Base-by-base conservation (phyloP, 2,888 invertebrate genomes). In the Pachymerium ferrugineum region DNA sequence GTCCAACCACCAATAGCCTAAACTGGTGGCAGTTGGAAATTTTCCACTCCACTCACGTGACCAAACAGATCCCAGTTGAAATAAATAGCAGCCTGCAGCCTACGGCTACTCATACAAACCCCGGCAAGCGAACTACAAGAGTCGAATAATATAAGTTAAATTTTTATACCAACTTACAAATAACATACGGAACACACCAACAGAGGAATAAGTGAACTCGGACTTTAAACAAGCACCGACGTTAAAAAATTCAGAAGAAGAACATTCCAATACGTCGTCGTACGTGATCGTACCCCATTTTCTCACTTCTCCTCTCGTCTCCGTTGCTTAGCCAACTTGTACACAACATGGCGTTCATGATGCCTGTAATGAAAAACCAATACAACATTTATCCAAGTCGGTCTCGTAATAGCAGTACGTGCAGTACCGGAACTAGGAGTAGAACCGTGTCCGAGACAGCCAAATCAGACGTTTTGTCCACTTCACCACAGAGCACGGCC, bases 361-460 rank as follows among this genome's bases (percentile, higher is more conserved):
- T 94, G 92, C 94, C 93, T 75, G 93, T 94, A 78, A 89, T 94
- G 85, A 93, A 93, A 86, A 94, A 93, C 86, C 93, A 94, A 83
- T 94, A 91, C 88, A 92, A 94, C 83, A 93, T 94, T 81, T 94
- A 94, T 87, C 89, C 91, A 77, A 89, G 89, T 82, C 88, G 92
- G 71, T 87, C 89, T 74, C 87, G 93, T 78, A 87, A 90, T 77
- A 87, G 88, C 62, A 71, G 74, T 19, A 70, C 71, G 1, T 47
- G 73, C 67, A 68, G 73, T 14, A 33, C 14, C 31, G 74, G 74
- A 1, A 25, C 74, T 19, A 16, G 67, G 30, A 71, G 71, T 28
- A 29, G 75, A 3, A 90, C 90, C 85, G 84, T 85, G 78, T 90
- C 90, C 29, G 90, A 91, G 83, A 87, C 75, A n/a, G 75, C 87